A percentile compares a stretch with the other conserved stretches of the same genome.
Conservation (phyloP, 2,888 invertebrate species). For the Octodonta nipae region DNA sequence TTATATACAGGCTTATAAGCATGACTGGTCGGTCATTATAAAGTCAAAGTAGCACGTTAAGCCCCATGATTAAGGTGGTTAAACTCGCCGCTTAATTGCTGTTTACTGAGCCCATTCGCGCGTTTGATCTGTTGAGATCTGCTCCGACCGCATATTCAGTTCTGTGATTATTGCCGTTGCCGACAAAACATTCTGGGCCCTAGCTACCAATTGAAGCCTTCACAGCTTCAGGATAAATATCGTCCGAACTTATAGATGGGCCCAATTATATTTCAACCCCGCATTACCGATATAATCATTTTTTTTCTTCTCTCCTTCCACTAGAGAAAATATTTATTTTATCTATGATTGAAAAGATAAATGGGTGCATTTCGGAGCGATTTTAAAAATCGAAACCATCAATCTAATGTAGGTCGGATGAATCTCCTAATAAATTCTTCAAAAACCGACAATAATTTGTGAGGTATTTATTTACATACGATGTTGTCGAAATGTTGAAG, state of each 20-base stretch:
- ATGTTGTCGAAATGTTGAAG: too few species aligned
- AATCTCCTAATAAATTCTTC: too few species aligned
- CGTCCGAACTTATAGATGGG: slow-evolving; percentile 24
- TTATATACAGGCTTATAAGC: slow-evolving; percentile 26
- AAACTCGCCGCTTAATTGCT: slow-evolving; percentile 37
- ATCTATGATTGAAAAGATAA: slow-evolving; percentile 2
- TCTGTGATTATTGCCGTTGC: slow-evolving; percentile 35
- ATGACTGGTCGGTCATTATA: slow-evolving; percentile 33
- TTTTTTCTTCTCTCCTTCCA: neutral
- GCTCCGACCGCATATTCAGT: slow-evolving; percentile 30
- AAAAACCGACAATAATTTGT: too few species aligned
- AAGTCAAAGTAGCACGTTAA: slow-evolving; percentile 37
- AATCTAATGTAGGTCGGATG: too few species aligned
- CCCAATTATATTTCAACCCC: slow-evolving; percentile 30
- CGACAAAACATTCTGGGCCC: slow-evolving; percentile 27
- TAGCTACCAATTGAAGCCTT: slow-evolving; percentile 17
- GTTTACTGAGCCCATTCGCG: slow-evolving; percentile 37
- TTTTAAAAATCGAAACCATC: too few species aligned
- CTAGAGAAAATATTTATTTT: slow-evolving; percentile 2
- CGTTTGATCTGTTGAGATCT: slow-evolving; percentile 35
- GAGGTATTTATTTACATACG: too few species aligned
- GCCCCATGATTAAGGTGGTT: slow-evolving; percentile 36
- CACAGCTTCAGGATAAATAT: slow-evolving; percentile 32
- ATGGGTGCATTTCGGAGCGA: neutral
- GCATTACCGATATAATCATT: slow-evolving; percentile 7